These are phyloP conservation scores for Cirrhinus mrigala DNA, from an alignment of 2,797 vertebrate genomes.

Conservation along the genomic window DNA sequence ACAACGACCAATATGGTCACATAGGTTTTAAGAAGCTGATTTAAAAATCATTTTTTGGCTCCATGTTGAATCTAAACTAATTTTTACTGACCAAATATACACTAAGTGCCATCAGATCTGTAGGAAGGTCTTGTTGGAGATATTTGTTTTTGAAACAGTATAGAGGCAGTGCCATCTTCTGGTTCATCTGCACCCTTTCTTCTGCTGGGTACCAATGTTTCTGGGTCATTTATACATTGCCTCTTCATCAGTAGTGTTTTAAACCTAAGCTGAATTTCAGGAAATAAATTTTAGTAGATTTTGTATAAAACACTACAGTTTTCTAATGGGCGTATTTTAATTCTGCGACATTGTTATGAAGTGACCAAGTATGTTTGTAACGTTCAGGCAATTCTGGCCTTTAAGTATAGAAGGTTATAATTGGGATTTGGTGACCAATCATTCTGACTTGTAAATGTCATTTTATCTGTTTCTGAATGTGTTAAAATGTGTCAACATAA, in stretches of 20 bases:
- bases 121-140: conserved; percentile 1
- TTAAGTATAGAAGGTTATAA: conserved; percentile 11
- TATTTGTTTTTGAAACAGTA: neutral
- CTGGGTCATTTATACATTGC: neutral
- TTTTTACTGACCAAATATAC: conserved; percentile 48
- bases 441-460: conserved; percentile 10
- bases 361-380: neutral
- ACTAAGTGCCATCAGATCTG: conserved; percentile 48
- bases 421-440: conserved; percentile 34
- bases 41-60: conserved; percentile 2
- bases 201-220: conserved; percentile 24
- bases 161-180: conserved; percentile 14
- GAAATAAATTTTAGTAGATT: conserved; percentile 7
- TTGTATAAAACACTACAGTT: conserved; percentile 27
- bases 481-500: conserved; percentile 6
- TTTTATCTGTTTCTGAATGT: conserved; percentile 16
- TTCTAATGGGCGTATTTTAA: neutral
- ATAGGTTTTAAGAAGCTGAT: neutral
- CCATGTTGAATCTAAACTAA: conserved; percentile 11
- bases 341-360: conserved; percentile 13
- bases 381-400: conserved; percentile 8
- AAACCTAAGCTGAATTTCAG: conserved; percentile 23
- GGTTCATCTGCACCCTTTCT: conserved; percentile 18
- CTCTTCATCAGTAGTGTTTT: neutral
- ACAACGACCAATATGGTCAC: neutral